Evolutionary conservation across 2,888 invertebrate genomes (phyloP).

Genomic region (Tenthredo notha): DNA sequence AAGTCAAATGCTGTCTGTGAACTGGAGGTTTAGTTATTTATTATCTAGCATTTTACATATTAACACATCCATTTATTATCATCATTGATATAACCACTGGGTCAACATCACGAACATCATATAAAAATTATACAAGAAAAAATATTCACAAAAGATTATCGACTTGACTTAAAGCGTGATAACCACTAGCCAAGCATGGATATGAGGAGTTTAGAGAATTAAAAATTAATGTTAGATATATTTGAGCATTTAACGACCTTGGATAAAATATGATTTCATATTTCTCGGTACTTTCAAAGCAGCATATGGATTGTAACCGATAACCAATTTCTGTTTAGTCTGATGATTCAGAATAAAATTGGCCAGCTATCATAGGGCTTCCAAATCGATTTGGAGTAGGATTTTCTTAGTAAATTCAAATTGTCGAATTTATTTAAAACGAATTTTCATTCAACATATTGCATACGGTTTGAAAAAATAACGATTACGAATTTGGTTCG

Average conservation of each 20-base stretch:
- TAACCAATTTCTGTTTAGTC: background rate
- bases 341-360: conserved; percentile 2
- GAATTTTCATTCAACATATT: background rate
- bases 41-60: conserved; percentile 5
- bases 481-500: background rate
- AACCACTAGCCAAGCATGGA: background rate
- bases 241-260: background rate
- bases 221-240: background rate
- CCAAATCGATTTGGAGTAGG: background rate
- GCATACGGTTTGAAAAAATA: background rate
- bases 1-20: background rate
- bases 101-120: background rate
- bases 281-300: background rate
- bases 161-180: background rate
- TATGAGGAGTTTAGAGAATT: background rate
- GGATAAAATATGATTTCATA: conserved; percentile 10
- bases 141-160: conserved; percentile 20
- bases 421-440: background rate
- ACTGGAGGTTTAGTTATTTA: background rate
- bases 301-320: conserved; percentile 4
- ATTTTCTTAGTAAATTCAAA: background rate
- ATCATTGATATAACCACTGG: background rate
- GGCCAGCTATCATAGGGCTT: background rate
- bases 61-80: background rate
- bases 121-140: background rate